Evolutionary conservation across 37 sponge, comb jelly and placozoan species (phyloP), one percentile per base, ranked within the genome.

Genomic region (Crambe crambe): DNA sequence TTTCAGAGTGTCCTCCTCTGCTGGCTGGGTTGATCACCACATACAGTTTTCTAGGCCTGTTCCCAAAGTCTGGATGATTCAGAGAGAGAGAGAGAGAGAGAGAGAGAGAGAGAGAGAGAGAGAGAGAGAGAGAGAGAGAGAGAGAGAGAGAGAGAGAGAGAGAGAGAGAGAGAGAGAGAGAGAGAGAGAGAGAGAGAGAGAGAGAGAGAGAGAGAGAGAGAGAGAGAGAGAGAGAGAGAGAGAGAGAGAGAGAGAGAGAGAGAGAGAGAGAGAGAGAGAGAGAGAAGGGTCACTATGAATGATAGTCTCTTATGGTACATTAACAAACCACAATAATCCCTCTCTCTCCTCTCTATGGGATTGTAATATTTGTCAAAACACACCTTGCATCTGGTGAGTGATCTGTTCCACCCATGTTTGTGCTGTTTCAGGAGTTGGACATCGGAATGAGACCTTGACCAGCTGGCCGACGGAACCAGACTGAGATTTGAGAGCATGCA

Each of bases 11-110:
- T 6, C 81, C 83, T 17, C 41, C 68, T 1, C 91, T 91, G 75
- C 95, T 87, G 59, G 39, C 57, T 3, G 89, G 91, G 62, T 90
- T 94, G 10, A 94, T 63, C 31, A 94, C 75, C 3, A 94, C 82
- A 61, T 72, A 83, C 63, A 94, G 67, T 36, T 70, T 80, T 8
- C 91, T 61, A 25, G 95, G 95, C 25, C 95, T 77, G 20, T 79
- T 69, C 17, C 91, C 84, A 61, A 83, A 83, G 60, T 87, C 92
- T 92, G 36, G 39, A 61, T 9, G 58, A 44, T n/a, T 3, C 3
- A 8, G 73, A 10, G 38, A 37, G 36, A 35, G 6, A 68, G 10
- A 68, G 35, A 36, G 40, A 68, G 37, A 37, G 39, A 34, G 40
- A 34, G 39, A 68, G 70, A 6, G 12, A 35, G 39, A 35, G 8